A percentile compares a stretch with the other conserved stretches of the same genome.
Evolutionary conservation across 2,113 vertebrate species (phyloP).

Genomic region (Marmota flaviventris): DNA sequence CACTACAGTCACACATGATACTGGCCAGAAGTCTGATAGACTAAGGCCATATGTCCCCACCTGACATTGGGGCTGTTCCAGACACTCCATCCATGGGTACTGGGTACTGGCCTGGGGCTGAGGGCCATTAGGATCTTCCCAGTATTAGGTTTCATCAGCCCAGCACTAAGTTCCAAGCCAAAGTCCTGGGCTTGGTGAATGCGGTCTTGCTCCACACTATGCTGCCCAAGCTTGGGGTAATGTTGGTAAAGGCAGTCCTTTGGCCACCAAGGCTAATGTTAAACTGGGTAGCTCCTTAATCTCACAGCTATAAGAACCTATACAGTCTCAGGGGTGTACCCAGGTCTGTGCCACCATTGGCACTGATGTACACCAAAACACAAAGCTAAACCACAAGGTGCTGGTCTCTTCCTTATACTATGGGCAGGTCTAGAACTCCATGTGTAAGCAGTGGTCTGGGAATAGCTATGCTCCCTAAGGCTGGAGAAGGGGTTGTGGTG

Average conservation of each 20-base stretch:
- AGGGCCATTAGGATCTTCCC: too few species aligned
- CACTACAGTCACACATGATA: neutral
- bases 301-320: too few species aligned
- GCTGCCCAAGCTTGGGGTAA: too few species aligned
- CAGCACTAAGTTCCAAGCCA: too few species aligned
- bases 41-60: neutral
- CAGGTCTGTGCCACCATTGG: neutral
- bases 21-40: neutral
- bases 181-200: too few species aligned
- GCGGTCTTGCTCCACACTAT: too few species aligned
- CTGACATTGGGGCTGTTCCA: neutral
- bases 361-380: neutral
- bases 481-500: neutral
- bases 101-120: neutral
- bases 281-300: neutral
- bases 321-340: neutral
- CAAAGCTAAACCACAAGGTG: neutral
- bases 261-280: too few species aligned
- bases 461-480: neutral
- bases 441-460: neutral
- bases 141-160: too few species aligned
- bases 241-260: too few species aligned
- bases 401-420: too few species aligned
- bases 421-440: neutral
- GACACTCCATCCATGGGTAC: neutral